Evolutionary conservation across 1,140 invertebrate genomes (phyloP), one percentile per base, ranked within the genome.

Genomic region (Drosophila nikananu): DNA sequence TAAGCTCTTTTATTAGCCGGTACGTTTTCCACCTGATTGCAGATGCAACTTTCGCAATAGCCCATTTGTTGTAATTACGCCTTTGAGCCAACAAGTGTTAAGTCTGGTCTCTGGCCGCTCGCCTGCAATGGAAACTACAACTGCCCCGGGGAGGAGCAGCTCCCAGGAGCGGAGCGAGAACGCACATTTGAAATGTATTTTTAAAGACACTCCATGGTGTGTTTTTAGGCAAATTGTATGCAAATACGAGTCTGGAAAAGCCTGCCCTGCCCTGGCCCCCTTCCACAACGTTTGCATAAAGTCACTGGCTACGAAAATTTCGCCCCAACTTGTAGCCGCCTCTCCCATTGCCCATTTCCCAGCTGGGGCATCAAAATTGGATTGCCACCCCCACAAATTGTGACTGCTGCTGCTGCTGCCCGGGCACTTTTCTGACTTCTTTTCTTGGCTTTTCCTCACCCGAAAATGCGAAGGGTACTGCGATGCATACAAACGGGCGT

Each of bases 211-310:
- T 80, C 86, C 68, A 65, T 77, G 72, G 82, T 82, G 86, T 91
- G 86, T 90, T 90, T 90, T 86, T 91, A 86, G 82, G 82, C 86
- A 91, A 90, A 90, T 90, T 90, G 86, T 91, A 90, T 86, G 86
- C 86, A 90, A 90, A 91, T 90, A 90, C 82, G 80, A 89, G 67
- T 60, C 86, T 39, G 61, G 37, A 17, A 68, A 77, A 41, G 52
- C 48, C 66, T 59, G n/a, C 25, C 12, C 17, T 49, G 25, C 54
- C 13, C 48, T n/a, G 13, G 17, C 35, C 13, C 10, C 65, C 42
- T n/a, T n/a, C n/a, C n/a, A 35, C 37, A 57, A 61, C 39, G 68
- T 74, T 74, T 71, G 67, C 67, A 71, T 57, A 71, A 71, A 71
- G 67, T 71, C 67, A 70, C 62, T n/a, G 65, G 64, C 37, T 32